Evolutionary conservation across 2,888 invertebrate species (phyloP).

Genomic region (Torymus auratus): DNA sequence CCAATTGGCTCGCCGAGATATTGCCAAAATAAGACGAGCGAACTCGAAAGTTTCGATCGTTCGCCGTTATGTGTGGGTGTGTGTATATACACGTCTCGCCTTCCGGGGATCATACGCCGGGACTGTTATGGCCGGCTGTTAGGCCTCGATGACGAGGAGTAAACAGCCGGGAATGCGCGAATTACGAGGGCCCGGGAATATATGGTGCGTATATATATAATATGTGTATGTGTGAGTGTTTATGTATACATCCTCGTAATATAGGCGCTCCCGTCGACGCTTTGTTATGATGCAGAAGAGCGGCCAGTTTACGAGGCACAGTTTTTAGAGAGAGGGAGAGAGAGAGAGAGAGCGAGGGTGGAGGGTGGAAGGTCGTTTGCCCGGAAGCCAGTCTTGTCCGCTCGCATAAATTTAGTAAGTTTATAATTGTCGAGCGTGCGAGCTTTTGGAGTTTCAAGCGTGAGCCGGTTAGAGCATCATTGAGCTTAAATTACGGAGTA

Average conservation of each 20-base stretch:
- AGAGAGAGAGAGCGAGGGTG: neutral
- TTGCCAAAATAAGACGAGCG: neutral
- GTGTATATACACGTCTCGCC: neutral
- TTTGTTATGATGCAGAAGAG: no score
- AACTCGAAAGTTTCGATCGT: conserved; percentile 6
- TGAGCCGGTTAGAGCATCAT: no score
- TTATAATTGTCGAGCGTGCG: no score
- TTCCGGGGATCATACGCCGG: neutral
- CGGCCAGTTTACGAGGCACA: no score
- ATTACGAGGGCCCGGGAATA: conserved; percentile 6
- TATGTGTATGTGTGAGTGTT: no score
- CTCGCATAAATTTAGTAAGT: neutral
- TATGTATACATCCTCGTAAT: no score
- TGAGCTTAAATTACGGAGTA: neutral
- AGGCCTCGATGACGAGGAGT: conserved; percentile 24
- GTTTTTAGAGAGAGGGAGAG: no score
- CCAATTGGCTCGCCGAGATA: conserved; percentile 21
- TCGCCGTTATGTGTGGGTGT: neutral
- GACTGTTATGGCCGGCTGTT: conserved; percentile 17
- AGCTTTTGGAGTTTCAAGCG: no score
- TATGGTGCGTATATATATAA: no score
- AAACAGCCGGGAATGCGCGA: conserved; percentile 40
- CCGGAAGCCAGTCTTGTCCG: no score
- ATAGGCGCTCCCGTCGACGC: no score
- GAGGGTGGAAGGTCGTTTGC: no score